Evolutionary conservation across 2,888 invertebrate genomes (phyloP), one percentile per base, ranked within the genome.

Genomic region (Brassicogethes aeneus): DNA sequence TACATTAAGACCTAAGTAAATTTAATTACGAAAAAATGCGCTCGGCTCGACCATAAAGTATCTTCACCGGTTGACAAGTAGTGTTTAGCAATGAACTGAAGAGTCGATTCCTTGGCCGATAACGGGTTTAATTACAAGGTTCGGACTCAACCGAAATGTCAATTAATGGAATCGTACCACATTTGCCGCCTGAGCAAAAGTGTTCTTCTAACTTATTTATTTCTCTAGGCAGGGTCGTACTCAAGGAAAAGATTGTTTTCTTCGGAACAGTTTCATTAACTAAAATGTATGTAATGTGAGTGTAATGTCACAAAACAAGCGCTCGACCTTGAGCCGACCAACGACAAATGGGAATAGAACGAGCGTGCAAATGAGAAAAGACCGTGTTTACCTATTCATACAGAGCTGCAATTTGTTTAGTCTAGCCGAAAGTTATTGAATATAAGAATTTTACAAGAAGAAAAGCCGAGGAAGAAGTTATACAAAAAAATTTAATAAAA

Each of bases 91-190:
- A 23, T 23, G 23, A 23, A 23, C 23, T 23, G 23, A 10, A 5
- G 5, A 5, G 5, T 10, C 23, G 23, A 23, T 23, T 23, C 10
- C 23, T 41, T 41, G 44, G 37, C 39, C 46, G 46, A 23, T 23
- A 23, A 23, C 23, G 23, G 56, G 59, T 57, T 63, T 65, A 65
- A 65, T 65, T 65, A 63, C 63, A 60, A 48, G 59, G 50, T 46
- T 57, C 52, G 42, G 53, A 55, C 60, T 61, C 60, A 59, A n/a
- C 61, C 61, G 57, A 52, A 57, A 64, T 61, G 63, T 64, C 65
- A 65, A 64, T 64, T 65, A 64, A 62, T 53, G 23, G 23, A 7
- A 23, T 7, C 23, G 23, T 23, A 23, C 23, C 23, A 23, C 23
- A 23, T 23, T 36, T 36, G 17, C 17, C 36, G 17, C 36, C 36